Evolutionary conservation across 2,797 vertebrate species (phyloP), one percentile per base, ranked within the genome.

Genomic region (Peromyscus aztecus): DNA sequence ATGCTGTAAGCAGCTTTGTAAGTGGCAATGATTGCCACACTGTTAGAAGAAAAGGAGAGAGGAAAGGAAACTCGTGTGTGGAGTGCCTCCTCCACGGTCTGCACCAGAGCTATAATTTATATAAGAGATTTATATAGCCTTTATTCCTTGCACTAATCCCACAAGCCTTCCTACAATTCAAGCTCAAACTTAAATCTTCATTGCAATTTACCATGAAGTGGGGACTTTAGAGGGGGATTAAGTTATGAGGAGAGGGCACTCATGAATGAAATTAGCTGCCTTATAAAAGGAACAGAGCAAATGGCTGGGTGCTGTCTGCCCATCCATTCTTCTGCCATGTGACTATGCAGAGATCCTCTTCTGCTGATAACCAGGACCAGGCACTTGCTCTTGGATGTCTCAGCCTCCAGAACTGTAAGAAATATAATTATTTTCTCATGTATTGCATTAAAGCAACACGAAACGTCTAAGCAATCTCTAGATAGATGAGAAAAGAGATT

Each of bases 71-170:
- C 8, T 75, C 4, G 3, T 37, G 59, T 24, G 7, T 0, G 27
- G 55, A 17, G 34, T 37, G 17, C 4, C 59, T 95, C 49, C 16
- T 76, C 55, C 24, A 8, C 34, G 43, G 29, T 86, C 40, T 34
- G n/a, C 31, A 14, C 17, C 46, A 71, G 12, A 21, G 61, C 34
- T 40, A 10, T 2, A 24, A 21, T 92, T 90, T 49, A 63, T 29
- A 49, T 10, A 43, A 69, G 96, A 93, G 49, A 76, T 93, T 67
- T 73, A 57, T 27, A 80, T 3, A 61, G 65, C 27, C 82, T 85
- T 96, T 80, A 81, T 78, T 93, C 43, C 16, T 76, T 96, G 5
- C 14, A 93, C 67, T 90, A 88, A 94, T 52, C 52, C 80, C 81
- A 12, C 40, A 76, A 73, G 31, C 17, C 9, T 57, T 43, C 61